These are phyloP conservation scores for Melopsittacus undulatus DNA, from an alignment of 2,797 vertebrate genomes.

Conservation along the genomic window DNA sequence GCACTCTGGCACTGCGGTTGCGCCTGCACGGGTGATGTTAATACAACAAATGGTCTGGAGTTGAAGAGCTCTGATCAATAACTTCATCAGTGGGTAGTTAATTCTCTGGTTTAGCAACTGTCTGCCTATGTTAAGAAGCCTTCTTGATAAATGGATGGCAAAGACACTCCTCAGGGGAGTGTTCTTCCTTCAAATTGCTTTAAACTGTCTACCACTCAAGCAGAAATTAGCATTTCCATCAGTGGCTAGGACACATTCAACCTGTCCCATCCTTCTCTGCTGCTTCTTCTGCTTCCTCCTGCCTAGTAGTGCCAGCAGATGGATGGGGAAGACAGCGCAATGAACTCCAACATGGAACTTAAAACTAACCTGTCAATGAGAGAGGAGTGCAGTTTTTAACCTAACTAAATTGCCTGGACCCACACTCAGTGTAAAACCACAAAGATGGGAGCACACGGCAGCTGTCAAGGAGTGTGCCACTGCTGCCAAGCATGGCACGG, in stretches of 20 bases:
- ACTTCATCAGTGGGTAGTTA: too few species aligned
- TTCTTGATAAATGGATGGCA: not conserved
- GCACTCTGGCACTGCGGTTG: not conserved
- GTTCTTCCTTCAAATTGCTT: not conserved
- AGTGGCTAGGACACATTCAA: not conserved
- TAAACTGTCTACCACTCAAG: not conserved
- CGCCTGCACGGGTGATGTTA: accelerated
- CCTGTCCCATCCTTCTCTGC: not conserved
- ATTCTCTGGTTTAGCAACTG: not conserved
- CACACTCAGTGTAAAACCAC: not conserved
- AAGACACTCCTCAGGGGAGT: not conserved
- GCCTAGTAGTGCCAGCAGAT: not conserved
- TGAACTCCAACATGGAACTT: not conserved
- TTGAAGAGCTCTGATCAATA: too few species aligned
- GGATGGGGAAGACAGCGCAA: not conserved
- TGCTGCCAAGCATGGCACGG: accelerated
- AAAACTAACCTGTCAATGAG: not conserved
- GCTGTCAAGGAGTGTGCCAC: not conserved
- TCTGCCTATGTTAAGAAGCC: not conserved
- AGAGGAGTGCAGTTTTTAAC: not conserved
- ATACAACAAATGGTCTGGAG: not conserved
- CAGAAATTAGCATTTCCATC: not conserved
- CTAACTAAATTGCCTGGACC: not conserved
- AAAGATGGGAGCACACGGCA: not conserved
- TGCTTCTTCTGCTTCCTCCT: not conserved